phyloP scores from a whole-genome alignment of 1,140 invertebrate genomes.

The Drosophila neocordata region DNA sequence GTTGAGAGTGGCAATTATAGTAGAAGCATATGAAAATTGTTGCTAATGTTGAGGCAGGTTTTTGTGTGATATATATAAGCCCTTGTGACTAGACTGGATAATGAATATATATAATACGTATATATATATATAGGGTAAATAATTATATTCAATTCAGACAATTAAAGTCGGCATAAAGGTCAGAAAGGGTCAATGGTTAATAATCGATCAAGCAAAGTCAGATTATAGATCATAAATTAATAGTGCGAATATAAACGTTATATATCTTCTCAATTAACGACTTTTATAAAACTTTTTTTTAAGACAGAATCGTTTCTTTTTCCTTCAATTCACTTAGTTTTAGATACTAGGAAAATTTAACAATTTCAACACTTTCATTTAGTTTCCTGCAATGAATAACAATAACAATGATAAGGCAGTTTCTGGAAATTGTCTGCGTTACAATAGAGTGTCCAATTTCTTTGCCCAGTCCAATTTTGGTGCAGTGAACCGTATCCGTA shows the following conservation, averaged over 20 bases:
- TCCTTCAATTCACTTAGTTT: background rate
- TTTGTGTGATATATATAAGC: background rate
- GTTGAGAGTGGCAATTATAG: background rate
- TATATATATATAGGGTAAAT: background rate
- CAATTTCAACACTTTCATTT: background rate
- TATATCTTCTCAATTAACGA: no score
- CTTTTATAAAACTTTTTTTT: no score
- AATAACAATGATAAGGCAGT: background rate
- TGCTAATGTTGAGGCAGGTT: conserved; percentile 8
- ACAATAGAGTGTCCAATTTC: conserved; percentile 2
- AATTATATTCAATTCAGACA: background rate
- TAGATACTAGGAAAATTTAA: background rate
- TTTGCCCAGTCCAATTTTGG: conserved; percentile 10
- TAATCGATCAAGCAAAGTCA: background rate
- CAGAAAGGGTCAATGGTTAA: background rate
- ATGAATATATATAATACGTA: background rate
- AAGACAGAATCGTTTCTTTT: background rate
- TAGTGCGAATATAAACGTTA: no score
- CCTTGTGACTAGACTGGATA: background rate
- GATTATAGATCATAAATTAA: background rate
- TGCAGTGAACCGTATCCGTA: conserved; percentile 2
- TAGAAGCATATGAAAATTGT: background rate
- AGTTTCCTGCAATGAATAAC: background rate
- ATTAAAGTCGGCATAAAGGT: background rate
- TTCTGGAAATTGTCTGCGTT: background rate